A percentile compares a stretch with the other conserved stretches of the same genome.
Conservation (phyloP, 2,888 invertebrate genomes). For the Rhimphoctona megacephalus region DNA sequence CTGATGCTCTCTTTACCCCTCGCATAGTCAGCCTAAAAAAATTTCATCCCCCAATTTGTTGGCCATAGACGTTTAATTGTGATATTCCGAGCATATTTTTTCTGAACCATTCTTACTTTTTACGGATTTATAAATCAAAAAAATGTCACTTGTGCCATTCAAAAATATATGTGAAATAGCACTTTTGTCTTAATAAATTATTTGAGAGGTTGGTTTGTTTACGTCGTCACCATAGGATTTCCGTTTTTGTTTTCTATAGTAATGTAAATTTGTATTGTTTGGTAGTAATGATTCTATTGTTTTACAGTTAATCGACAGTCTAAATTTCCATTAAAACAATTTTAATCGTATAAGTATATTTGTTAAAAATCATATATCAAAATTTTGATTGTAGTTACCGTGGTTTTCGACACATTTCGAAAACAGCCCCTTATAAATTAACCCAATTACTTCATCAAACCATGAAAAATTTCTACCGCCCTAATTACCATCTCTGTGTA, state of each 20-base stretch:
- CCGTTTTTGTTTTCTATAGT: background rate
- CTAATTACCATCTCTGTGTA: constrained; percentile 77
- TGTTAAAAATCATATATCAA: constrained; percentile 68
- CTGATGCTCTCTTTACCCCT: constrained; percentile 70
- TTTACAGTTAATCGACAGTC: background rate
- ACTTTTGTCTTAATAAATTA: background rate
- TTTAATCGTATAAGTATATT: background rate
- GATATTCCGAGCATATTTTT: constrained; percentile 75
- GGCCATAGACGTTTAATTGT: constrained; percentile 82
- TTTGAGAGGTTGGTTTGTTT: background rate
- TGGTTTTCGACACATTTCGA: background rate
- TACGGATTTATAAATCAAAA: background rate
- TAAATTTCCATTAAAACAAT: background rate
- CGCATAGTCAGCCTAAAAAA: constrained; percentile 76
- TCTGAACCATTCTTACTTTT: constrained; percentile 51
- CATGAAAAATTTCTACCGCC: constrained; percentile 45
- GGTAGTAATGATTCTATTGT: too few species aligned
- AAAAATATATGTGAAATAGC: background rate
- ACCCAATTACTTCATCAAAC: constrained; percentile 45
- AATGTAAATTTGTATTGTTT: background rate
- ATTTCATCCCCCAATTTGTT: constrained; percentile 82
- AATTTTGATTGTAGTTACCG: constrained; percentile 50
- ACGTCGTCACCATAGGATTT: background rate
- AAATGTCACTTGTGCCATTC: background rate
- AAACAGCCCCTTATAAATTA: constrained; percentile 43